Conservation (phyloP, 2,888 invertebrate species). For the Drosophila lutescens region DNA sequence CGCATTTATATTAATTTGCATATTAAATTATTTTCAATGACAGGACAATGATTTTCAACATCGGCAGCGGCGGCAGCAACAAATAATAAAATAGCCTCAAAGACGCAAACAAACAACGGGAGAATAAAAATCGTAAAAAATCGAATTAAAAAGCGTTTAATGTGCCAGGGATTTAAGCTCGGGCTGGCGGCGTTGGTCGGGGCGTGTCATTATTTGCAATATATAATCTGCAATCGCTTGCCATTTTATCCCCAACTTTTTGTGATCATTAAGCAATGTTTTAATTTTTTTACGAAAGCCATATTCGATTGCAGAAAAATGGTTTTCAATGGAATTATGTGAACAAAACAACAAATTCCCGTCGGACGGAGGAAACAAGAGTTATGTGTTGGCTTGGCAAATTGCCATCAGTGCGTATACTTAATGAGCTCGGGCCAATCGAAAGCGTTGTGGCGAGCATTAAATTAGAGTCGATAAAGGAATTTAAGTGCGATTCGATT, state of each 20-base stretch:
- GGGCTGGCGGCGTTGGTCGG: constrained; percentile 8
- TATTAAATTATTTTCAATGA: constrained; percentile 73
- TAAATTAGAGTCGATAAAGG: constrained; percentile 29
- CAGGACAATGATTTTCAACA: constrained; percentile 65
- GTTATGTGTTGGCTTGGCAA: constrained; percentile 49
- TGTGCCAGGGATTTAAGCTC: constrained; percentile 65
- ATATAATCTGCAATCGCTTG: constrained; percentile 56
- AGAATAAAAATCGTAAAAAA: constrained; percentile 61
- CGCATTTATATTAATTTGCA: constrained; percentile 77
- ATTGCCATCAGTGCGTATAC: constrained; percentile 67
- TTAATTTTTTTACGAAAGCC: constrained; percentile 46
- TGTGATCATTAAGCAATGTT: constrained; percentile 69
- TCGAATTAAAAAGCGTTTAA: constrained; percentile 76
- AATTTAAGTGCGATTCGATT: constrained; percentile 18
- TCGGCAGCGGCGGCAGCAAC: constrained; percentile 14
- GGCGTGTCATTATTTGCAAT: constrained; percentile 55
- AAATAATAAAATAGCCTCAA: constrained; percentile 58
- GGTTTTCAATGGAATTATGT: constrained; percentile 68
- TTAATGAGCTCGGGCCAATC: constrained; percentile 61
- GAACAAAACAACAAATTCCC: constrained; percentile 48
- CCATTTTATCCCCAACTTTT: constrained; percentile 29
- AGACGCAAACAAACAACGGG: constrained; percentile 65
- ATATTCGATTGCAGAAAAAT: constrained; percentile 67
- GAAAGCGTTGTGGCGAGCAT: constrained; percentile 4
- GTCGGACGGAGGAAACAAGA: not conserved